Percentiles rank a stretch among this genome's conserved stretches.
phyloP scores from a whole-genome alignment of 2,888 invertebrate species.

The Tetheella fluctuosa region DNA sequence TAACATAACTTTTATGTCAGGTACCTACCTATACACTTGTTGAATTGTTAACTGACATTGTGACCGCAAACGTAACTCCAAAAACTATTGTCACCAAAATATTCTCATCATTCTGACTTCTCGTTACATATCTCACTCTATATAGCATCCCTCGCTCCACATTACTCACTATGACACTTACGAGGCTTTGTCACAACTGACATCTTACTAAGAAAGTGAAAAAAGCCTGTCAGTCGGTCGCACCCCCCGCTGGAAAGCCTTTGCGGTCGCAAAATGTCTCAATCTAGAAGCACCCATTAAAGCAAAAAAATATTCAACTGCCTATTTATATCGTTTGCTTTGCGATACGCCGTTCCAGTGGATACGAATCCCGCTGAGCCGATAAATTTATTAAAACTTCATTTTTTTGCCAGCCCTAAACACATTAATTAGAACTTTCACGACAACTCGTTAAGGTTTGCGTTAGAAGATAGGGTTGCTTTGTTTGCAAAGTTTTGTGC shows the following conservation, averaged over 20 bases:
- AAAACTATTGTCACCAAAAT: slow-evolving; percentile 41
- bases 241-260: slow-evolving; percentile 71
- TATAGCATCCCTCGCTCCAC: slow-evolving; percentile 35
- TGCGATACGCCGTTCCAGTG: slow-evolving; percentile 54
- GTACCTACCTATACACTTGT: slow-evolving; percentile 27
- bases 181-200: slow-evolving; percentile 62
- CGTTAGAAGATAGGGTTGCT: slow-evolving; percentile 27
- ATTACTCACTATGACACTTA: slow-evolving; percentile 46
- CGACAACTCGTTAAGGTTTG: slow-evolving; percentile 17
- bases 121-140: slow-evolving; percentile 37
- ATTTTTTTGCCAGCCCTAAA: slow-evolving; percentile 18
- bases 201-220: slow-evolving; percentile 65
- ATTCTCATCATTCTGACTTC: slow-evolving; percentile 42
- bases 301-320: slow-evolving; percentile 48
- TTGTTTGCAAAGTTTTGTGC: slow-evolving; percentile 25
- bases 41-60: slow-evolving; percentile 31
- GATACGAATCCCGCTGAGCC: slow-evolving; percentile 65
- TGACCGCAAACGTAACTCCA: slow-evolving; percentile 45
- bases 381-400: slow-evolving; percentile 57
- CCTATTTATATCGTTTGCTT: slow-evolving; percentile 50
- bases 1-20: not conserved
- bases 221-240: slow-evolving; percentile 59
- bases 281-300: slow-evolving; percentile 56
- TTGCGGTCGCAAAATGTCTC: slow-evolving; percentile 80
- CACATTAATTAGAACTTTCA: slow-evolving; percentile 23